phyloP scores from a whole-genome alignment of 2,113 vertebrate species.

The Hiodon tergisus region DNA sequence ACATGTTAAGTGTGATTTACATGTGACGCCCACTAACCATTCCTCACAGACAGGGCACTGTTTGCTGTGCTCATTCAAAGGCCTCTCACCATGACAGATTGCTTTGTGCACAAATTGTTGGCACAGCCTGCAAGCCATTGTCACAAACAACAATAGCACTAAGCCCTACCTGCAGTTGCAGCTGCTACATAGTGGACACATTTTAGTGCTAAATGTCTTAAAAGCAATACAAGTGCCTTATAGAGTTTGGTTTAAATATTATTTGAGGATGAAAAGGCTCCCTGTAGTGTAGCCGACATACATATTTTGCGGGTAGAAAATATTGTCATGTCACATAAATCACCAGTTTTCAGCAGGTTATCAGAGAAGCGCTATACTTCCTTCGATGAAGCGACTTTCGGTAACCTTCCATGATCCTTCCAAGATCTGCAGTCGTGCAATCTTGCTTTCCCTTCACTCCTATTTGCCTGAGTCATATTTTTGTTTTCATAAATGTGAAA shows the following conservation, averaged over 20 bases:
- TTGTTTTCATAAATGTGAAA: neutral
- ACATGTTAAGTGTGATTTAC: neutral
- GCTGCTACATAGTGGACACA: neutral
- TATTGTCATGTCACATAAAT: neutral
- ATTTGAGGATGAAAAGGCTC: too few species aligned
- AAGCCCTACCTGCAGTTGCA: neutral
- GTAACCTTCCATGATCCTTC: too few species aligned
- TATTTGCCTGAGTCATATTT: neutral
- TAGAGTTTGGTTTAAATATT: neutral
- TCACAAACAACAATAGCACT: slow-evolving; percentile 1
- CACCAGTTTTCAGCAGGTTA: slow-evolving; percentile 26
- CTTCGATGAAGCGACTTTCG: too few species aligned
- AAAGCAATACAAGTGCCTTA: neutral
- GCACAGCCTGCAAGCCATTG: neutral
- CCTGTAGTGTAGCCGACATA: too few species aligned
- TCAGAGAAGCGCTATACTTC: too few species aligned
- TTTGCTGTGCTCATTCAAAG: neutral
- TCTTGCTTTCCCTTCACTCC: too few species aligned
- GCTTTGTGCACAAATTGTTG: slow-evolving; percentile 5
- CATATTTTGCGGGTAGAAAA: neutral
- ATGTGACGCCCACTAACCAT: neutral
- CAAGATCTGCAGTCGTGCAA: too few species aligned
- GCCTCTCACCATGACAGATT: neutral
- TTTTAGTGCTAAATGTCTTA: neutral
- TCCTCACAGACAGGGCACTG: neutral